phyloP scores from a whole-genome alignment of 1,140 invertebrate genomes.

The Agrilus planipennis region DNA sequence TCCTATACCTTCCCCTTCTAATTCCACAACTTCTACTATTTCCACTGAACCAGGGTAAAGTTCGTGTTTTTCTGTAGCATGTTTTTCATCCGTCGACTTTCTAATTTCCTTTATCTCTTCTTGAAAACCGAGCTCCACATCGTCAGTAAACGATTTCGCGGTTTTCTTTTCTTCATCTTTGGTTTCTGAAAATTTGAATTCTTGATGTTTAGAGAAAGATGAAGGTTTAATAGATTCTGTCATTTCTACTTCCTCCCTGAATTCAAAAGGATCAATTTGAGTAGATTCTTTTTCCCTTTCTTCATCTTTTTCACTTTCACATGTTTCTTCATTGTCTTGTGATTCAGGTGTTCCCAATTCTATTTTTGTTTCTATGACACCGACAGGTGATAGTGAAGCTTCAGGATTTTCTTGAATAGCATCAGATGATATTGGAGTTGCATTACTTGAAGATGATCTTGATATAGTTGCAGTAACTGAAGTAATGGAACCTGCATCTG shows the following conservation, averaged over 20 bases:
- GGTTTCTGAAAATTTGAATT: conserved; percentile 1
- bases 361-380: too few species aligned
- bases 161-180: conserved; percentile 3
- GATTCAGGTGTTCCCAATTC: too few species aligned
- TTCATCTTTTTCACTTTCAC: background rate
- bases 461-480: too few species aligned
- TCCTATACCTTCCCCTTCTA: conserved; percentile 29
- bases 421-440: too few species aligned
- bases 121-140: conserved; percentile 3
- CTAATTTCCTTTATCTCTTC: conserved; percentile 6
- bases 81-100: conserved; percentile 9
- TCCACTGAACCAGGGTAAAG: conserved; percentile 7
- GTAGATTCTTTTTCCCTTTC: conserved; percentile 31
- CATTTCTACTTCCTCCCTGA: conserved; percentile 29
- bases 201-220: conserved; percentile 5
- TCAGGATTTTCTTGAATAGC: too few species aligned
- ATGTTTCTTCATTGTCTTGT: background rate
- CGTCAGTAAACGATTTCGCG: too few species aligned
- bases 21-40: conserved; percentile 15
- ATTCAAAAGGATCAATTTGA: conserved; percentile 36
- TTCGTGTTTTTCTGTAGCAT: conserved; percentile 14
- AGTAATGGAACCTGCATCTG: too few species aligned
- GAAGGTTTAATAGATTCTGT: conserved; percentile 18
- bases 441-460: too few species aligned
- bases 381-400: too few species aligned